Evolutionary conservation across 2,113 vertebrate genomes (phyloP), one percentile per base, ranked within the genome.

Genomic region (Gambusia affinis): DNA sequence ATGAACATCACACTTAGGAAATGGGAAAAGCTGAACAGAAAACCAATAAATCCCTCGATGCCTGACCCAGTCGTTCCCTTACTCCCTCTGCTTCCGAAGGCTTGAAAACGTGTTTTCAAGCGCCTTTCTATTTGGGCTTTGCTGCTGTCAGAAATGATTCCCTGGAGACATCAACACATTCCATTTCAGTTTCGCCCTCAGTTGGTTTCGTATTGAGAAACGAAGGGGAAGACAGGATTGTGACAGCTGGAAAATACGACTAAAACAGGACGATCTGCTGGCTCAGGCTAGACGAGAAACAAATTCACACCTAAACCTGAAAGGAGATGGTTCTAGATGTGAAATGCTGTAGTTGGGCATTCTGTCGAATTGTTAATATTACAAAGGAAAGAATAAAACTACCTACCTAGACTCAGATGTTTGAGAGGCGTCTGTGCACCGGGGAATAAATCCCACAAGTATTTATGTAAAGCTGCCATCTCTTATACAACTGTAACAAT

Each of bases 11-110:
- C 35, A 37, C 35, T 11, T 11, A 37, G 8, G 70, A 85, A 85
- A 71, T 81, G 84, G 79, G 86, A 72, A 28, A 69, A 84, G 79
- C 76, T 83, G 73, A 68, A 89, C 80, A 82, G 75, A 91, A 87
- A 88, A 89, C 79, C 78, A 78, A 92, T 90, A 87, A 89, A 90
- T 87, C 91, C 76, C 84, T 60, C 83, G 83, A 88, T 90, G 83
- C 74, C 84, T 85, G 82, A 90, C 87, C 87, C 84, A 90, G 86
- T 87, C 87, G 86, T 73, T 85, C 47, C 35, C 37, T 77, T 72
- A 83, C 76, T 84, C 81, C 81, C 78, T 63, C 0, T 57, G 70
- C 72, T n/a, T 75, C 22, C 78, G 51, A 39, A 80, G 73, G 67
- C 78, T 27, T 80, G 73, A 33, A 28, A 69, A 8, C 8, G 62